Base-by-base conservation (phyloP, 2,113 vertebrate species). In the Dicrurus megarhynchus region DNA sequence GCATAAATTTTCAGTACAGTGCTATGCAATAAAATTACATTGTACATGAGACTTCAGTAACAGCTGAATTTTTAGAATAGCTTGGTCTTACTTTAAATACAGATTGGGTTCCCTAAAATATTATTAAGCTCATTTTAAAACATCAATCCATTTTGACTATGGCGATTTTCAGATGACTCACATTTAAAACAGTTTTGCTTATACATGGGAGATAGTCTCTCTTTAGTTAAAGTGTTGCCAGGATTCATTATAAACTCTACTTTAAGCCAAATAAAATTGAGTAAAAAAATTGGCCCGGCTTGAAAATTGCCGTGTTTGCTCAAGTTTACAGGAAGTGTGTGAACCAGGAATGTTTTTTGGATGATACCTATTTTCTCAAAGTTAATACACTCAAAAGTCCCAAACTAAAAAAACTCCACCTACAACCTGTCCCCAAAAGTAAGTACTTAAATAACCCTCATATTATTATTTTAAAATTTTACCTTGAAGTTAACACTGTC, bases 281-380 rank as follows among this genome's bases (percentile, higher is more conserved):
- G 57, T 87, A 13, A 87, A 93, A 95, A 96, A 84, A 60, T 80
- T 85, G 77, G 46, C 78, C 50, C 30, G 1, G 33, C 71, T 77
- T 35, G 13, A 91, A 94, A 89, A 80, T 87, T 76, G 42, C 53
- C 0, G 0, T 90, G 75, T 96, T 96, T 97, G 71, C 84, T 94
- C 61, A 87, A 91, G 44, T 89, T 96, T 96, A 90, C 89, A 95
- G 95, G 94, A 95, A 95, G 52, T 75, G 74, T 84, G 81, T 82
- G 89, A 94, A 85, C 26, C 23, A 50, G 59, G 57, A 95, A 64
- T 89, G 60, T 52, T 68, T 90, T 93, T 82, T 81, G 77, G 49
- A 76, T 83, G 55, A 68, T 71, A 44, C 46, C 52, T 87, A 4
- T 78, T 65, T 89, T 77, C 53, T 79, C 41, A 33, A 90, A 80